Conservation (phyloP, 2,797 vertebrate genomes). For the Catostomus latipinnis region DNA sequence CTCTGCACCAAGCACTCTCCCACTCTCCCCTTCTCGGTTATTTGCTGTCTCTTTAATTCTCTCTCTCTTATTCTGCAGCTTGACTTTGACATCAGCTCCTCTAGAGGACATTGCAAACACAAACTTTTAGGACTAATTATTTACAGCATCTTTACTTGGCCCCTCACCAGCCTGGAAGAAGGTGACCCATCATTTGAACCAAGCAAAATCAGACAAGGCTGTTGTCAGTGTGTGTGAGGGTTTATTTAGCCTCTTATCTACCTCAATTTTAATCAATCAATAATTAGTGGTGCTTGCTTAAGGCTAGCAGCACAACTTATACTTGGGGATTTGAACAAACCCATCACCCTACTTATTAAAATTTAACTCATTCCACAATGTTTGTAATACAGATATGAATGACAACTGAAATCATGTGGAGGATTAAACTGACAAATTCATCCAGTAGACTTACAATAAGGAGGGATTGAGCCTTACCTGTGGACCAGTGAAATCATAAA, state of each 20-base stretch:
- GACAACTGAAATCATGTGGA: too few relatives aligned
- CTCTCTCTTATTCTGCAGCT: slow-evolving; percentile 29
- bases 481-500: too few relatives aligned
- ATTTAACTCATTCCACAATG: too few relatives aligned
- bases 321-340: not conserved
- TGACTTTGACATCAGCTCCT: slow-evolving; percentile 20
- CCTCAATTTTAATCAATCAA: not conserved
- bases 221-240: not conserved
- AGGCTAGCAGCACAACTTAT: not conserved
- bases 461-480: too few relatives aligned
- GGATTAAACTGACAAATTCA: too few relatives aligned
- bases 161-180: slow-evolving; percentile 2
- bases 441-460: too few relatives aligned
- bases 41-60: slow-evolving; percentile 12
- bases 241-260: not conserved
- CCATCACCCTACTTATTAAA: not conserved
- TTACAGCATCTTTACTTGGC: slow-evolving; percentile 26
- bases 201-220: not conserved
- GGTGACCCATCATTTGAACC: slow-evolving; percentile 20
- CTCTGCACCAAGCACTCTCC: slow-evolving; percentile 44
- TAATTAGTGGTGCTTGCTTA: not conserved
- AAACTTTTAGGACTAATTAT: slow-evolving; percentile 43
- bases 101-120: slow-evolving; percentile 40
- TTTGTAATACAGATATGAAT: too few relatives aligned
- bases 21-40: slow-evolving; percentile 6